Base-by-base conservation (phyloP, 2,113 vertebrate species). In the Apistogramma diplotaenia region DNA sequence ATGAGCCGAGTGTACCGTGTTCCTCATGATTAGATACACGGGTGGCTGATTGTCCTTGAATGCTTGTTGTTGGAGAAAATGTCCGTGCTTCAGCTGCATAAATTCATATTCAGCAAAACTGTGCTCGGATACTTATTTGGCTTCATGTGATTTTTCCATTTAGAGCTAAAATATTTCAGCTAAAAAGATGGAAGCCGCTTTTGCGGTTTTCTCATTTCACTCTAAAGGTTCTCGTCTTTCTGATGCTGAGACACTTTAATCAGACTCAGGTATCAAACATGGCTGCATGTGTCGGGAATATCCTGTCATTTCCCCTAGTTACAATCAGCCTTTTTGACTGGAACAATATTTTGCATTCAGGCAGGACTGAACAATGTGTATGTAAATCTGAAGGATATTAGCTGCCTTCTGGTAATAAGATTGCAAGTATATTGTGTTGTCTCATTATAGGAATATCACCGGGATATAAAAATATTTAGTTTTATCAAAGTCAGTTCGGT, bases 21-120 rank as follows among this genome's bases (percentile, higher is more conserved):
- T 8, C 40, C 21, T 23, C 51, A 8, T 76, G 57, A 81, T 83
- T 37, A 75, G 33, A 57, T 23, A 56, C 43, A 2, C 5, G 3
- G 86, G 78, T 79, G 77, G 70, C 40, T 65, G 72, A 76, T 76
- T 81, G 76, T 51, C 21, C 9, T 53, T 62, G 43, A 51, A 76
- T 31, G 54, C 25, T 33, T 70, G 43, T 82, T 56, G 31, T 79
- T 56, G 31, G 21, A 58, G 35, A 83, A 81, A 78, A 40, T 12
- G 12, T 70, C 40, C 23, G 18, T 70, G 33, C 23, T 70, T 57
- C 13, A 43, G 1, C 18, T 19, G 12, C 27, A 57, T 58, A 37
- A 18, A 11, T 71, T 80, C n/a, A 75, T 33, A 75, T 76, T 10
- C 8, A 27, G 25, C 31, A 40, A 13, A 23, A 37, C 21, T 74